Base-by-base conservation (phyloP, 2,888 invertebrate species). In the Folsomia manolachei region DNA sequence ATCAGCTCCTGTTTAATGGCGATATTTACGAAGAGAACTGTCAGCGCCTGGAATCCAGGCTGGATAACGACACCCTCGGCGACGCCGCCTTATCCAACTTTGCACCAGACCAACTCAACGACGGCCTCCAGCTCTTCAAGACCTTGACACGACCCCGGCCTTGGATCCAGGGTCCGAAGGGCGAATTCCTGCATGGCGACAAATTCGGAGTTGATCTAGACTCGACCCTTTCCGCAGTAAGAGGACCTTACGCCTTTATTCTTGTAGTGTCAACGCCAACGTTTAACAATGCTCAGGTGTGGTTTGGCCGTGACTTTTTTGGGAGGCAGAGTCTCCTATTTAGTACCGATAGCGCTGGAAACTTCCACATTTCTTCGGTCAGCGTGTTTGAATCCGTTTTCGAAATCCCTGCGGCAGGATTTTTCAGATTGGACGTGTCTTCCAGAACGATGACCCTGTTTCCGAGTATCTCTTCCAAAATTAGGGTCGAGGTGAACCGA, bases 221-320 rank as follows among this genome's bases (percentile, higher is more conserved):
- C 7, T 23, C 24, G n/a, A 83, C 86, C 62, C 83, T 95, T 63
- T 85, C 85, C 73, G 82, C 82, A 39, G 83, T 95, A 1, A 87
- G 90, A 78, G 97, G 97, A 1, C 96, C 97, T 27, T 95, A 90
- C 84, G 89, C 93, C 71, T 87, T 96, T 73, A 87, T 96, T 78
- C 93, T 90, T 83, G 92, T 88, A 83, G 87, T 91, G 82, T 88
- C 87, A 82, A 66, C 78, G 2, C n/a, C n/a, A n/a, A n/a, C n/a
- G n/a, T n/a, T n/a, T n/a, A 84, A 83, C 0, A 84, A 87, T 60
- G 83, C 83, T 18, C 11, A 56, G n/a, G 80, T 97, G 56, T 94
- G 91, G 86, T 94, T 96, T 84, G 90, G 90, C 1, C 87, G 96
- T 82, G 97, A 97, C 84, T 87, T 87, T 78, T 89, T 93, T 82